Conservation (phyloP, 2,797 vertebrate genomes). For the Allobates femoralis region DNA sequence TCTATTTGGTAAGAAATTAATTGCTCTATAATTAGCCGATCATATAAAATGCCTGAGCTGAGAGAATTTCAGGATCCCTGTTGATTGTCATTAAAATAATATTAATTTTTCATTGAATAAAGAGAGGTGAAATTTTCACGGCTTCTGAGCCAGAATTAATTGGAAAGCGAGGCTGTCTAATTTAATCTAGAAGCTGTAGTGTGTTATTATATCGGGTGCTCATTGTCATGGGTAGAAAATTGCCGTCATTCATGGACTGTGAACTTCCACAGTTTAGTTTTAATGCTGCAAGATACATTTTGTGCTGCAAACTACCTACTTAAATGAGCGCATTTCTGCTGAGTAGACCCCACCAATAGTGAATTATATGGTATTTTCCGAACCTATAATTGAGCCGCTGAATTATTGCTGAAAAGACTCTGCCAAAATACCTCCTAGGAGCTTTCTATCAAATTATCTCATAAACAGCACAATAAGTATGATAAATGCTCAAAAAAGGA, state of each 20-base stretch:
- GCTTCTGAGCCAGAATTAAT: conserved; percentile 8
- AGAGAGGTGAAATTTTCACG: conserved; percentile 32
- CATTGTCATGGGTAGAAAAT: conserved; percentile 30
- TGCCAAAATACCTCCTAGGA: conserved; percentile 52
- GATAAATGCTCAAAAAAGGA: conserved; percentile 30
- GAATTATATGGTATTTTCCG: conserved; percentile 48
- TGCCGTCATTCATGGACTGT: conserved; percentile 8
- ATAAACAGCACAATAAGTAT: conserved; percentile 42
- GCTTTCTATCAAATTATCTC: conserved; percentile 52
- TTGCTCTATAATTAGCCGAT: conserved; percentile 18
- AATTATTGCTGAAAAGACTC: conserved; percentile 47
- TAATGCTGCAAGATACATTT: conserved; percentile 30
- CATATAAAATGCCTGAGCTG: conserved; percentile 10
- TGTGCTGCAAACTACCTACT: conserved; percentile 32
- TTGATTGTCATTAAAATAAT: conserved; percentile 44
- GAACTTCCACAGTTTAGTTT: conserved; percentile 25
- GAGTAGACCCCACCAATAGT: conserved; percentile 43
- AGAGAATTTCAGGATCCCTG: conserved; percentile 9
- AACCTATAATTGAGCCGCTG: conserved; percentile 46
- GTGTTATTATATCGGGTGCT: conserved; percentile 32
- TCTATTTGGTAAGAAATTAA: conserved; percentile 16
- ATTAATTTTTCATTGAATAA: conserved; percentile 23
- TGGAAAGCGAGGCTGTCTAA: conserved; percentile 12
- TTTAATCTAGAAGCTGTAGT: conserved; percentile 30
- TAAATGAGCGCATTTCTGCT: conserved; percentile 42